Percentiles rank a stretch among this genome's conserved stretches.
phyloP scores from a whole-genome alignment of 2,888 invertebrate species.

The Prosapia bicincta region DNA sequence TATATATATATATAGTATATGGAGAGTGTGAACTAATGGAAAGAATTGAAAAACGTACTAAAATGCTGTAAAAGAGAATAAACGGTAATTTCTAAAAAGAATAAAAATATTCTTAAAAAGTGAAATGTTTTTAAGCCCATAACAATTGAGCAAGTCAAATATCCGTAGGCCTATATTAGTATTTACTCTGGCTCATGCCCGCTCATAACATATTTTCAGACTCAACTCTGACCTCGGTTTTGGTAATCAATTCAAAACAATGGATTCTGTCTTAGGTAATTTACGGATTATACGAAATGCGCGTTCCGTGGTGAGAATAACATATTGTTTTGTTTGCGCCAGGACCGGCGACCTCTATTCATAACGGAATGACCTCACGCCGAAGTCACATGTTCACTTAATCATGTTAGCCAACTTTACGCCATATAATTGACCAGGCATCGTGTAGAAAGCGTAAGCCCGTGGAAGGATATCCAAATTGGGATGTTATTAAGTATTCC shows the following conservation, averaged over 20 bases:
- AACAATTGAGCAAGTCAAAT: no score
- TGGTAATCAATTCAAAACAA: neutral
- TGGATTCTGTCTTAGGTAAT: neutral
- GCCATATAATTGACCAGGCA: no score
- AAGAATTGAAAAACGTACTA: no score
- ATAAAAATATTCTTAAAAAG: no score
- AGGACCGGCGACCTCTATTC: neutral
- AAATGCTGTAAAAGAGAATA: no score
- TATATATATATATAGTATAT: no score
- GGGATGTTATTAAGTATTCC: neutral
- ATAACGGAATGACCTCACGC: neutral
- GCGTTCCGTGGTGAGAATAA: neutral
- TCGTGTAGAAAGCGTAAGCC: neutral
- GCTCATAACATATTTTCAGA: neutral
- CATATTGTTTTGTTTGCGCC: neutral
- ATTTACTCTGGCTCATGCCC: no score
- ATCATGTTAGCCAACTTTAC: no score
- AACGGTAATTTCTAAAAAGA: no score
- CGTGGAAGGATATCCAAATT: neutral
- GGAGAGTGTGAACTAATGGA: no score
- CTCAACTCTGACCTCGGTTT: neutral
- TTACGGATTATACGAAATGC: neutral
- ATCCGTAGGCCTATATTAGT: no score
- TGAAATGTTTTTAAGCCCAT: no score
- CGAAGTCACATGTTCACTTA: neutral